phyloP scores from a whole-genome alignment of 1,140 invertebrate species.

The Orchesella cincta region DNA sequence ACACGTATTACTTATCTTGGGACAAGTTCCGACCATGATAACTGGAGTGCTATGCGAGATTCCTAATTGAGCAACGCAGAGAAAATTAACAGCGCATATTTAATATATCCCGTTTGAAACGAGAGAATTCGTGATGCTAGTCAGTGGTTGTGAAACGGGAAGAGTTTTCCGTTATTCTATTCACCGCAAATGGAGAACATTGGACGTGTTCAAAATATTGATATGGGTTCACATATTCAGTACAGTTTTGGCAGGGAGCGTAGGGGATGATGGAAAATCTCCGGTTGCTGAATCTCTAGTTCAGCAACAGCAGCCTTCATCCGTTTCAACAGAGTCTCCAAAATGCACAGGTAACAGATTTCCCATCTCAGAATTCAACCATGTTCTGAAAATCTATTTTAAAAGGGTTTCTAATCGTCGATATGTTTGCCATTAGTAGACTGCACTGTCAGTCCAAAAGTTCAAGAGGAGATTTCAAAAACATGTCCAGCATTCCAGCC shows the following conservation, averaged over 20 bases:
- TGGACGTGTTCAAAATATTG: background rate
- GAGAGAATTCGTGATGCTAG: background rate
- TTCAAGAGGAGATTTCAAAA: background rate
- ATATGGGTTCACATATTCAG: background rate
- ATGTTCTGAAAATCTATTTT: background rate
- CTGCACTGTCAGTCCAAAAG: background rate
- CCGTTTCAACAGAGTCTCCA: background rate
- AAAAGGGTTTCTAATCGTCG: background rate
- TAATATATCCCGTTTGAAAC: too few relatives aligned
- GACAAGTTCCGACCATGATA: too few relatives aligned
- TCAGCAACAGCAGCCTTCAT: background rate
- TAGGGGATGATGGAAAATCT: background rate
- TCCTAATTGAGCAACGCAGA: too few relatives aligned
- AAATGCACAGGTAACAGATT: background rate
- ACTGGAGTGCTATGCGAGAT: too few relatives aligned
- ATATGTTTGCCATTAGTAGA: background rate
- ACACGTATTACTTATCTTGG: too few relatives aligned
- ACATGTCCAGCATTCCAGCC: conserved; percentile 28
- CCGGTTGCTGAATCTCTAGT: background rate
- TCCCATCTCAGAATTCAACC: too few relatives aligned
- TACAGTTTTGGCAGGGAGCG: background rate
- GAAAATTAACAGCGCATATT: too few relatives aligned
- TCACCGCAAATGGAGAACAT: background rate
- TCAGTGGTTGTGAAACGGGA: background rate
- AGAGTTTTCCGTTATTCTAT: background rate